Base-by-base conservation (phyloP, 2,113 vertebrate genomes). In the Speoplatyrhinus poulsoni region DNA sequence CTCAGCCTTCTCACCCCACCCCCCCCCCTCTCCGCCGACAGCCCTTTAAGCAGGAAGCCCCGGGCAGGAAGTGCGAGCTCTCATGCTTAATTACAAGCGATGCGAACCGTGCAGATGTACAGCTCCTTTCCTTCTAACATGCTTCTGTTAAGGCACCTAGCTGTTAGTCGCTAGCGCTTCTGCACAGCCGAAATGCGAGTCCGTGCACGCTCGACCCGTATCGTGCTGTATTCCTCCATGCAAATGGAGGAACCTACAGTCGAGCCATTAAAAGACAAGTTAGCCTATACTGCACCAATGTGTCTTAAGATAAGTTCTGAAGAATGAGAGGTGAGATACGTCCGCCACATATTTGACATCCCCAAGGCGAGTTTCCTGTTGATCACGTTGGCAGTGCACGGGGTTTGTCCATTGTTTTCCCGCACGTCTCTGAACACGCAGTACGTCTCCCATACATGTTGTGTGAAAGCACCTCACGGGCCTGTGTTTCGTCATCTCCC, bases 321-420 rank as follows among this genome's bases (percentile, higher is more conserved):
- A 67, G 60, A 53, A 54, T 65, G 10, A 63, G 57, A 61, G 56
- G 74, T 59, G 13, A 63, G 65, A 73, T 53, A 19, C 62, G 71
- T 76, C 10, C 2, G 26, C 26, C 26, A 26, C 26, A 65, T 46
- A 47, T 67, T 75, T 8, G 46, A 36, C 56, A 62, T 65, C 67
- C 47, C 65, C 57, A 84, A 80, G 90, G 86, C 88, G 90, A 90
- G 77, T 91, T 89, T 81, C 79, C 86, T 92, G 87, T 79, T 88
- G 89, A 76, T 82, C 69, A 47, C 63, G 66, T 46, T 77, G 56
- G 63, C 61, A 9, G 15, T 76, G 80, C 85, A 88, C 86, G 85
- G 65, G 62, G 58, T 56, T 50, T 76, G 17, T 58, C 59, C 52
- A 3, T 9, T 72, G 41, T 55, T 55, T 75, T 52, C 49, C 6